Base-by-base conservation (phyloP, 2,797 vertebrate species). In the Simalia tracyae region DNA sequence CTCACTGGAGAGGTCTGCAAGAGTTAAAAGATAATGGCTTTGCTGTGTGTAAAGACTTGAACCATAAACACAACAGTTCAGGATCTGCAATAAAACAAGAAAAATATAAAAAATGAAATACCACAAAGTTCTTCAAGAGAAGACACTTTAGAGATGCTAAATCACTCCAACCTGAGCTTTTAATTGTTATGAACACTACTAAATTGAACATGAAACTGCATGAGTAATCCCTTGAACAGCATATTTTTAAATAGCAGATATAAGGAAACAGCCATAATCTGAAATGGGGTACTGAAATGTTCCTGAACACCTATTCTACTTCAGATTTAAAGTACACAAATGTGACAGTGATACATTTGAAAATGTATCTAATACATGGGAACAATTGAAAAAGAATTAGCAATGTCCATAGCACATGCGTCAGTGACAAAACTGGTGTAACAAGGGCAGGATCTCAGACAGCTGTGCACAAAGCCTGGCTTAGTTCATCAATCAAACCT, bases 61-160 rank as follows among this genome's bases (percentile, higher is more conserved):
- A 92, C 99, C 99, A 0, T 98, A 99, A 93, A 99, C 98, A 86
- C 99, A 99, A 92, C 98, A 99, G 97, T 99, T 99, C 59, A 99
- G 97, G 93, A 99, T 98, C 99, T 98, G 97, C 0, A 7, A 90
- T 91, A 19, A 89, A 42, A 93, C 15, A 57, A 56, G 22, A 26
- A 14, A 63, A n/a, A 2, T 26, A 89, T 89, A 2, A 2, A 22
- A 42, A 42, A 84, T 60, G 0, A 89, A 92, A 89, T 19, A 72
- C 7, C 42, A 60, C 63, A 88, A 85, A 5, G 3, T 92, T 46
- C 26, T 72, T 92, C 36, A 72, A 50, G 3, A 46, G 54, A 28
- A 22, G 15, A 11, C 36, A 59, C 15, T 42, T 85, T 56, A 72
- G 28, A 26, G 19, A 24, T 76, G 10, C 50, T 36, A 50, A 57